A percentile compares a stretch with the other conserved stretches of the same genome.
Evolutionary conservation across 2,797 vertebrate species (phyloP).

Genomic region (Ibycter americanus): DNA sequence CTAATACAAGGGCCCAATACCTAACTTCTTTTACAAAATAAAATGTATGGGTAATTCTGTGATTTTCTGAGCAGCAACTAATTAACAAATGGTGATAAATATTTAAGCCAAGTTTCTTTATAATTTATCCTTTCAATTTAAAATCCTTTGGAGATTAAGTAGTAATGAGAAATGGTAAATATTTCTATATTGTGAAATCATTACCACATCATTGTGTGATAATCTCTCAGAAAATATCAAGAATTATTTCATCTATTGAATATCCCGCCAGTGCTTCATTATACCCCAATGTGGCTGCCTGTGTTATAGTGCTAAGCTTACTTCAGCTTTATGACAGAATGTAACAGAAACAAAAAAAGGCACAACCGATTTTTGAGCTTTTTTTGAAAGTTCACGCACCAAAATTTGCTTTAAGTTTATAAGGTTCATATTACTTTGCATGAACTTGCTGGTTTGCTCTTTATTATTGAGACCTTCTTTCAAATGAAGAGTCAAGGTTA

Average conservation of each 20-base stretch:
- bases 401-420: neutral
- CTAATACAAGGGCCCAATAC: neutral
- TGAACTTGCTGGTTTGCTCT: neutral
- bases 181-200: neutral
- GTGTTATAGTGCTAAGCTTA: neutral
- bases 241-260: neutral
- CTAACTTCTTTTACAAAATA: neutral
- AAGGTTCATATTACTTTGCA: neutral
- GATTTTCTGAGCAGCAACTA: neutral
- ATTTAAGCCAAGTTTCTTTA: slow-evolving; percentile 6
- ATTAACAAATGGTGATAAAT: slow-evolving; percentile 9
- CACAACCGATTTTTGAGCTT: neutral
- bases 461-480: neutral
- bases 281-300: neutral
- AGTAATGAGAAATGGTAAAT: neutral
- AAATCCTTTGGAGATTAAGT: slow-evolving; percentile 1
- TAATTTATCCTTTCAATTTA: slow-evolving; percentile 4
- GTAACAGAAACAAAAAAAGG: neutral
- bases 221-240: neutral
- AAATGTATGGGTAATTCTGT: neutral
- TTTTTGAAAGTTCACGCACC: neutral
- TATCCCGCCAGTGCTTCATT: neutral
- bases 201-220: neutral
- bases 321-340: neutral
- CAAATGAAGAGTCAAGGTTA: neutral